These are phyloP conservation scores for Cherax quadricarinatus DNA, from an alignment of 1,140 invertebrate genomes.

Conservation along the genomic window DNA sequence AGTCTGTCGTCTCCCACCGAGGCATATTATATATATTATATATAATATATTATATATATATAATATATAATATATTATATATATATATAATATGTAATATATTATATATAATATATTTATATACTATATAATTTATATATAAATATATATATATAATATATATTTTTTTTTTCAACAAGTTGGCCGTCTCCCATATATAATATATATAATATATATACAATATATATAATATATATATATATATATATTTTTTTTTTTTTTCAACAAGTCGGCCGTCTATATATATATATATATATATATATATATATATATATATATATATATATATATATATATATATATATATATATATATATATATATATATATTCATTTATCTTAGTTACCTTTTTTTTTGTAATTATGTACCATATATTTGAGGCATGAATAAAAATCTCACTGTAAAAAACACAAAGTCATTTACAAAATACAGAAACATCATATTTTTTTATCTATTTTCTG, in stretches of 20 bases:
- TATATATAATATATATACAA: too few species aligned
- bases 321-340: too few species aligned
- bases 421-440: neutral
- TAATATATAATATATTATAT: too few species aligned
- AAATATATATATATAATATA: conserved; percentile 10
- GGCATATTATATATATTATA: neutral
- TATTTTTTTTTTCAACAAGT: too few species aligned
- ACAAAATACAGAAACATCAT: neutral
- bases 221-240: too few species aligned
- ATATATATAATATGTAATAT: neutral
- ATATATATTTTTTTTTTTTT: too few species aligned
- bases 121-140: too few species aligned
- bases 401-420: neutral
- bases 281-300: too few species aligned
- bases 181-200: too few species aligned
- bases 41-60: neutral
- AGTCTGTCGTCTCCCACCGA: too few species aligned
- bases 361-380: conserved; percentile 6
- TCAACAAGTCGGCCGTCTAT: too few species aligned
- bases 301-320: too few species aligned
- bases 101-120: neutral
- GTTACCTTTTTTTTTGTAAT: conserved; percentile 1
- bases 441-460: neutral
- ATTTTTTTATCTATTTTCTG: neutral
- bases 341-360: neutral